phyloP scores from a whole-genome alignment of 1,140 invertebrate genomes.

The Octopus sinensis region DNA sequence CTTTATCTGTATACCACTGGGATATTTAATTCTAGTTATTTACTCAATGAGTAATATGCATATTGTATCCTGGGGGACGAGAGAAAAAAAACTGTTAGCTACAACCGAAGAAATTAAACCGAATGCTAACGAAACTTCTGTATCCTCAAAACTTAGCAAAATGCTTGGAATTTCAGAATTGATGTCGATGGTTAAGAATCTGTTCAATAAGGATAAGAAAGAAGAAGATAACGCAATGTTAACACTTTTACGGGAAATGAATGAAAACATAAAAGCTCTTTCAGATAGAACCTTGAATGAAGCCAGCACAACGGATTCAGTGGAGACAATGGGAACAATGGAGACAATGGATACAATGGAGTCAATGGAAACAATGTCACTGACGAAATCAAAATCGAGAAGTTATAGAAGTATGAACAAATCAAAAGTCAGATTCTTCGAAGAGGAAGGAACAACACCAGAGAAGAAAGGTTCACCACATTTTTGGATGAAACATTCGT shows the following conservation, averaged over 20 bases:
- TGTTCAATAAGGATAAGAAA: background rate
- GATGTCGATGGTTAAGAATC: conserved; percentile 1
- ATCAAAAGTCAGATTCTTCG: no score
- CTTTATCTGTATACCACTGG: conserved; percentile 50
- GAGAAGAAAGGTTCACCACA: no score
- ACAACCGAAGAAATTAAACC: conserved; percentile 53
- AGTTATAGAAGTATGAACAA: no score
- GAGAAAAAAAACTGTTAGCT: conserved; percentile 44
- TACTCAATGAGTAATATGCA: conserved; percentile 52
- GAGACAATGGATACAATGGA: no score
- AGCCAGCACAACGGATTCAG: background rate
- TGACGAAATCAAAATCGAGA: no score
- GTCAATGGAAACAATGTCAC: no score
- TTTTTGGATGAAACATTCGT: no score
- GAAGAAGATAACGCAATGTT: background rate
- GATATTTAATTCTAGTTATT: conserved; percentile 51
- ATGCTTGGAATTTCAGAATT: conserved; percentile 22
- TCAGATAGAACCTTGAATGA: background rate
- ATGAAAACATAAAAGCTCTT: background rate
- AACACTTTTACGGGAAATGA: background rate
- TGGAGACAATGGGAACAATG: no score
- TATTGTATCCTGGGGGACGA: conserved; percentile 51
- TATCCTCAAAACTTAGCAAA: conserved; percentile 35
- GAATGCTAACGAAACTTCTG: conserved; percentile 30
- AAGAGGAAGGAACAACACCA: no score